Conservation (phyloP, 30 jellyfish, hydroid and myxozoan species). For the Haliclystus octoradiatus region DNA sequence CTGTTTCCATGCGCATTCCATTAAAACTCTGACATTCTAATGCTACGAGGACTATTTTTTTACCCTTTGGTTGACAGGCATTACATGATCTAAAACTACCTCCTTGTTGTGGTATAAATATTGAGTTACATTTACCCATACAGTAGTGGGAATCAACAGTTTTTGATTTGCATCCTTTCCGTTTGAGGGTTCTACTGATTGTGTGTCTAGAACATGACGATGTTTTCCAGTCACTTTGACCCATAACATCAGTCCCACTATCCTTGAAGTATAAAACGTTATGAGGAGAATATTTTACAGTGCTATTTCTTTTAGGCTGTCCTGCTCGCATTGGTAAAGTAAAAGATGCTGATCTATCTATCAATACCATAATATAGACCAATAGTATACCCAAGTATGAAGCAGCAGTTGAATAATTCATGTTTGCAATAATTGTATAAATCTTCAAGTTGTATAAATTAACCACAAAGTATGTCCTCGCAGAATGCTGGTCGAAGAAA, state of each 20-base stretch:
- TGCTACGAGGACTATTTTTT: not conserved
- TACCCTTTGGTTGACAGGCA: slow-evolving; percentile 25
- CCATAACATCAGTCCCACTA: slow-evolving; percentile 24
- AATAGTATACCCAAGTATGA: too few species aligned
- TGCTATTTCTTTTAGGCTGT: too few species aligned
- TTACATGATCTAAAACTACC: slow-evolving; percentile 40
- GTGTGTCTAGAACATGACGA: slow-evolving; percentile 20
- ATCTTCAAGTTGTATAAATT: too few species aligned
- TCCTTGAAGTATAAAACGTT: not conserved
- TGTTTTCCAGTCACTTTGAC: slow-evolving; percentile 9
- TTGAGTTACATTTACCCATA: slow-evolving; percentile 48
- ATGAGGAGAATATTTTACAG: not conserved
- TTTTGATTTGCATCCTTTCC: slow-evolving; percentile 44
- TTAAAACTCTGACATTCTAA: not conserved
- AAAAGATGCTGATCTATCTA: too few species aligned
- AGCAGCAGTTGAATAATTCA: too few species aligned
- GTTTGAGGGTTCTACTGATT: slow-evolving; percentile 21
- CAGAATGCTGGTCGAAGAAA: too few species aligned
- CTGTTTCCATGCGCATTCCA: not conserved
- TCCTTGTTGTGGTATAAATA: slow-evolving; percentile 28
- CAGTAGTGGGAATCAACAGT: slow-evolving; percentile 18
- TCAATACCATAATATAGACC: not conserved
- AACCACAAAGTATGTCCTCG: too few species aligned
- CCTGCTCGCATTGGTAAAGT: too few species aligned
- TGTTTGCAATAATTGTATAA: too few species aligned